Evolutionary conservation across 2,888 invertebrate genomes (phyloP), one percentile per base, ranked within the genome.

Genomic region (Phymatocera aterrima): DNA sequence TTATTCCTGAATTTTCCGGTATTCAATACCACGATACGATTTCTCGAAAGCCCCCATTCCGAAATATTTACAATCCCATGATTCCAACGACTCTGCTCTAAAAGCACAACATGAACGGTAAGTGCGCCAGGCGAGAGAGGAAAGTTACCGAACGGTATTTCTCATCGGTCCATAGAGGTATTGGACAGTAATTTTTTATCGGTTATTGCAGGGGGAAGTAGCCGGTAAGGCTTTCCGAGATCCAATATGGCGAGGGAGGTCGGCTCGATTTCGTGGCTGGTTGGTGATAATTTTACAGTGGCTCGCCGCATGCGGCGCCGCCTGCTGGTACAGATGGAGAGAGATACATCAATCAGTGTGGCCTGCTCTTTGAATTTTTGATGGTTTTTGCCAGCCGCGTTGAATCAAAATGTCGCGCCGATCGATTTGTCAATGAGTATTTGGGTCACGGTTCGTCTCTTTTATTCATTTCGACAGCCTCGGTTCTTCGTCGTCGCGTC

Each of bases 161-260:
- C 28, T 43, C 21, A 40, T 40, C 68, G 24, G n/a, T 15, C 68
- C n/a, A 40, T 43, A 24, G 68, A 68, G 34, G 68, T 68, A 68
- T 68, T 43, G 43, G 43, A 43, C 68, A 68, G 68, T 68, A 68
- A 68, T 68, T 68, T 68, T 68, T 68, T 68, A 68, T 68, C 34
- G 68, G 43, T 68, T 68, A 68, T 68, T 21, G 68, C 12, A n/a
- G n/a, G 68, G 24, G 43, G 12, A 43, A 28, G 28, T 10, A 40
- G 12, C 8, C 12, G n/a, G 15, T 68, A 43, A 68, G 24, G 68
- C 28, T 68, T 43, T 43, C 24, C 18, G 8, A 68, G 43, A 68
- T 68, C 43, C 68, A 68, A 68, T 68, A 68, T 68, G 24, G 43
- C 24, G 68, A 43, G 40, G 43, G 43, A 68, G 15, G 28, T 43